Evolutionary conservation across 1,140 invertebrate species (phyloP).

Genomic region (Steinernema feltiae): DNA sequence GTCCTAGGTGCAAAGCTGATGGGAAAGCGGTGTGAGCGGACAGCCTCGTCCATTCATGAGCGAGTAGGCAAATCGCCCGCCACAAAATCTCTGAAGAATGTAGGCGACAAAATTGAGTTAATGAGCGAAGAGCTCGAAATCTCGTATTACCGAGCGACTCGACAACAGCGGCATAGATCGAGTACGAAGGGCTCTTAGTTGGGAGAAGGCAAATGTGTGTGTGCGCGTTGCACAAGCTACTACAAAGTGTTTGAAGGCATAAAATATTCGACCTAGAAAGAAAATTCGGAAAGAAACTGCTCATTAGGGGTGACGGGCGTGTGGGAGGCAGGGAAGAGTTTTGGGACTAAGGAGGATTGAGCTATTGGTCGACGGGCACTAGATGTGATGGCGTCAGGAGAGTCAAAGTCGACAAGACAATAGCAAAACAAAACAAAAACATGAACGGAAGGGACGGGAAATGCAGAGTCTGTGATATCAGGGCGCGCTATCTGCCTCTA

Average conservation of each 20-base stretch:
- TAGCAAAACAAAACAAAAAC: not conserved
- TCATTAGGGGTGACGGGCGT: conserved; percentile 11
- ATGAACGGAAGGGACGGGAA: not conserved
- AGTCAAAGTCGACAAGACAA: not conserved
- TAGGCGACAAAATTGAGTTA: conserved; percentile 11
- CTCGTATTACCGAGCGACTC: conserved; percentile 5
- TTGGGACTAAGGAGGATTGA: conserved; percentile 15
- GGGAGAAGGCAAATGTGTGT: not conserved
- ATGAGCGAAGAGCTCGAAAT: conserved; percentile 12
- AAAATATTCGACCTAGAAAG: conserved; percentile 13
- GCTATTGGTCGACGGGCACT: conserved; percentile 3
- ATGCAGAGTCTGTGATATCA: not conserved
- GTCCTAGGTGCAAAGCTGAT: not conserved
- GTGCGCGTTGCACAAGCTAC: not conserved
- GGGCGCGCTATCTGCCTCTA: no score
- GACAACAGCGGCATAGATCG: not conserved
- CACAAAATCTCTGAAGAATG: not conserved
- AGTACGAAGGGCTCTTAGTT: not conserved
- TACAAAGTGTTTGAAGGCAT: conserved; percentile 5
- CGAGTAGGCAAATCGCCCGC: not conserved
- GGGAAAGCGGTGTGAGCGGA: not conserved
- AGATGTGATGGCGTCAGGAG: conserved; percentile 4
- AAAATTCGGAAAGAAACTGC: conserved; percentile 10
- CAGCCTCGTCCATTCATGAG: not conserved
- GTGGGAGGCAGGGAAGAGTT: conserved; percentile 2